Evolutionary conservation across 2,113 vertebrate genomes (phyloP), one percentile per base, ranked within the genome.

Genomic region (Pedionomus torquatus): DNA sequence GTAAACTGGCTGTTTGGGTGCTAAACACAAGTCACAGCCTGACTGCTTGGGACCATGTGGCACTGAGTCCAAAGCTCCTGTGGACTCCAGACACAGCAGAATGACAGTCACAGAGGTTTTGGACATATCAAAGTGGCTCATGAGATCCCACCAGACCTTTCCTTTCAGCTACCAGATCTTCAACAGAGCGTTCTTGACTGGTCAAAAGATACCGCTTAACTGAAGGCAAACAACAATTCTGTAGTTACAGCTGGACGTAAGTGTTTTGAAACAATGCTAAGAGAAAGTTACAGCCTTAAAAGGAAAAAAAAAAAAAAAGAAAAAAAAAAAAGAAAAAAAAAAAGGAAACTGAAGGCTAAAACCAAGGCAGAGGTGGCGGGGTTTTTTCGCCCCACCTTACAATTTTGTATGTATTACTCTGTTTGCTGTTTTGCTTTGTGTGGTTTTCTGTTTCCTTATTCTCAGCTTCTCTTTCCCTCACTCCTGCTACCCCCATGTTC

Each of bases 41-140:
- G 28, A 58, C 10, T 14, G 21, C 30, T 58, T 57, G 23, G 17
- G 37, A 75, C 35, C 0, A 1, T 9, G 10, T 5, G 15, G 44
- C 63, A 57, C 21, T 5, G 11, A 60, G 13, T 8, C 43, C 35
- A 52, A 41, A 77, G 61, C 6, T 75, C 55, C 72, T 4, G 6
- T 17, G 61, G 41, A 65, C 7, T 23, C 14, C 39, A 63, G 14
- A 61, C 25, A 39, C 0, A 0, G 24, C 24, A 69, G 49, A 88
- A 88, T 1, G 2, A 61, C 28, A 64, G 31, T 19, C 9, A 58
- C 5, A 31, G 17, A 17, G 39, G 74, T 4, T 46, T 39, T 71
- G 39, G 72, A 39, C 6, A 46, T 11, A 23, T 64, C 43, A 58
- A 49, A 33, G 4, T 6, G 31, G 23, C 35, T 26, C 54, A 8